Conservation (phyloP, 2,888 invertebrate species). For the Aleiodes leptofemur region DNA sequence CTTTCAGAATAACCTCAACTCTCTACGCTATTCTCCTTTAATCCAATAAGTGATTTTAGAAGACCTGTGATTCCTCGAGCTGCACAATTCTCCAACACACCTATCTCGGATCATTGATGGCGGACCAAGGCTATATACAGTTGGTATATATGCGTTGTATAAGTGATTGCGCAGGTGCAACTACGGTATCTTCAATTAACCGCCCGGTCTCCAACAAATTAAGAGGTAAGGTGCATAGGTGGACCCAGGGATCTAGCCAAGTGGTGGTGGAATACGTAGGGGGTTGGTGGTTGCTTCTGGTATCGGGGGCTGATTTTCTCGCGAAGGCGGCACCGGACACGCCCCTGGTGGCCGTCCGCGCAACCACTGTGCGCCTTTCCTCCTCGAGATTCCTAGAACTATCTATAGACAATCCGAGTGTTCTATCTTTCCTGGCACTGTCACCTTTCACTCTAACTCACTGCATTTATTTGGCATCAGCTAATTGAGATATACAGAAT, state of each 20-base stretch:
- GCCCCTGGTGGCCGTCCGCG: slow-evolving; percentile 72
- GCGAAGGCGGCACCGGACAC: slow-evolving; percentile 73
- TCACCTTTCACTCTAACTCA: not conserved
- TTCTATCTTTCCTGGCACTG: slow-evolving; percentile 2
- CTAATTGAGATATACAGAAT: not conserved
- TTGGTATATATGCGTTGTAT: not conserved
- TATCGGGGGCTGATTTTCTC: slow-evolving; percentile 60
- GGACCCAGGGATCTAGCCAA: slow-evolving; percentile 54
- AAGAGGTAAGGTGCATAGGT: slow-evolving; percentile 39
- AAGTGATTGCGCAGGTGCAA: slow-evolving; percentile 20
- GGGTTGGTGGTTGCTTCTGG: slow-evolving; percentile 66
- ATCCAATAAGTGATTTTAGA: slow-evolving; percentile 15
- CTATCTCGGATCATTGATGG: slow-evolving; percentile 26
- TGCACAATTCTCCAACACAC: slow-evolving; percentile 1
- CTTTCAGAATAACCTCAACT: not conserved
- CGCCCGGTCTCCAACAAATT: slow-evolving; percentile 36
- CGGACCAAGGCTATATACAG: slow-evolving; percentile 7
- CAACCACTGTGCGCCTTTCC: slow-evolving; percentile 69
- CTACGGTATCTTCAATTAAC: slow-evolving; percentile 27
- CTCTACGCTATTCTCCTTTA: not conserved
- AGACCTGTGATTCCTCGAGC: not conserved
- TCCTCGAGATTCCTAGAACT: slow-evolving; percentile 26
- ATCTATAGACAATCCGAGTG: not conserved
- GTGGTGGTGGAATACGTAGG: slow-evolving; percentile 59
- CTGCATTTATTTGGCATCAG: not conserved